Percentiles rank a stretch among this genome's conserved stretches.
phyloP scores from a whole-genome alignment of 2,797 vertebrate genomes.

The Pantherophis alleghaniensis region DNA sequence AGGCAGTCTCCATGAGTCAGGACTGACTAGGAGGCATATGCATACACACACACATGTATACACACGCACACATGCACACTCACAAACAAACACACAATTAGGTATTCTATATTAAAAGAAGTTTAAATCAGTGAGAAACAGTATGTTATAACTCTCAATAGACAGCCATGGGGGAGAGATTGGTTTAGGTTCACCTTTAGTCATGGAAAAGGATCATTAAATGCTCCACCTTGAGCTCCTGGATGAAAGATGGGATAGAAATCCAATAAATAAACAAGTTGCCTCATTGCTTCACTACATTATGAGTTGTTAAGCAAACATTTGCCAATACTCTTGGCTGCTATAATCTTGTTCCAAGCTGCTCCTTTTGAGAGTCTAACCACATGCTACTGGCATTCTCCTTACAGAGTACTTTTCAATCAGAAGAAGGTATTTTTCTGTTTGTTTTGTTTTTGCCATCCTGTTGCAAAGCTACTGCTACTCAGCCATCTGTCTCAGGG shows the following conservation, averaged over 20 bases:
- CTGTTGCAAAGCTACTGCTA: not conserved
- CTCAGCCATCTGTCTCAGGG: conserved; percentile 1
- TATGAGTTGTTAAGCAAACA: not conserved
- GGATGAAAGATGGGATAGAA: not conserved
- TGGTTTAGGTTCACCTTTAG: not conserved
- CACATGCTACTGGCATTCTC: not conserved
- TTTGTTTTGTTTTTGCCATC: not conserved
- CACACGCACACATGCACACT: no score
- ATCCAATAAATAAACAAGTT: not conserved
- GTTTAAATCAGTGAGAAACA: not conserved
- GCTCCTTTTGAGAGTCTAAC: not conserved
- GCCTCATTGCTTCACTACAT: not conserved
- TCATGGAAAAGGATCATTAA: not conserved
- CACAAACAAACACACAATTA: not conserved
- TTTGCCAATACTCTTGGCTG: not conserved
- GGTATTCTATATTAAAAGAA: not conserved
- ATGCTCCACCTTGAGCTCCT: not conserved
- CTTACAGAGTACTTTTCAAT: not conserved
- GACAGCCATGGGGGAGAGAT: not conserved
- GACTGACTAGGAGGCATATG: not conserved
- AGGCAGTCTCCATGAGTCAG: not conserved
- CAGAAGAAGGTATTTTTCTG: not conserved
- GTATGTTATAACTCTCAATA: not conserved
- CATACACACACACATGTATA: not conserved
- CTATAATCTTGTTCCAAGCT: not conserved